Evolutionary conservation across 2,888 invertebrate species (phyloP), one percentile per base, ranked within the genome.

Genomic region (Meliscaeva auricollis): DNA sequence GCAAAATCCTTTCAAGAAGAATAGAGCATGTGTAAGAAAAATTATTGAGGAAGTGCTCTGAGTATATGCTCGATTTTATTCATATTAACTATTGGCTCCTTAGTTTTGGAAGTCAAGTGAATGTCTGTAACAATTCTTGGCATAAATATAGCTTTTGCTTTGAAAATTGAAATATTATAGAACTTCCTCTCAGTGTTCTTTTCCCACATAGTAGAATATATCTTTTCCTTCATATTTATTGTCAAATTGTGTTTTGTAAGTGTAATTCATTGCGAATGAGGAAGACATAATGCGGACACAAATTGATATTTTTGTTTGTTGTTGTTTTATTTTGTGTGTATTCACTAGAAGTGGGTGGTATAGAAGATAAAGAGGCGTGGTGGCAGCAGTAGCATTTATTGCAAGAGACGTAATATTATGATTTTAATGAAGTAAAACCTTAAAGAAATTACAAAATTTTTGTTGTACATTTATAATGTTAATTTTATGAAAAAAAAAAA

Each of bases 211-310:
- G 35, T 35, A 11, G 72, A 76, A 76, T 76, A 50, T 22, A 70
- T 75, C 50, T 72, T 60, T 74, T 69, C 41, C 38, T 52, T 44
- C 56, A 44, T 15, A 46, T 75, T 75, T 84, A 75, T 80, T 84
- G 80, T 75, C 84, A 80, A 35, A 20, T 58, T 75, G 41, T 46
- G 15, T 46, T 46, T 46, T 38, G 64, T 50, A 44, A 66, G 62
- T 74, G 54, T 52, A 68, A 62, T 78, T 68, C 41, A 38, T 52
- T 32, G 54, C 75, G 68, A 80, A 35, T 58, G 77, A 77, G 52
- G 72, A 56, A 56, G 74, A 83, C 74, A 74, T 64, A 75, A 84
- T 66, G 80, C 80, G 80, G 69, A 66, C 66, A 62, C 56, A 44
- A 52, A 50, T 62, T 64, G 78, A 62, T 35, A 44, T 32, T 26